phyloP scores from a whole-genome alignment of 1,140 invertebrate genomes.

The Pseudomyrmex flavicornis region DNA sequence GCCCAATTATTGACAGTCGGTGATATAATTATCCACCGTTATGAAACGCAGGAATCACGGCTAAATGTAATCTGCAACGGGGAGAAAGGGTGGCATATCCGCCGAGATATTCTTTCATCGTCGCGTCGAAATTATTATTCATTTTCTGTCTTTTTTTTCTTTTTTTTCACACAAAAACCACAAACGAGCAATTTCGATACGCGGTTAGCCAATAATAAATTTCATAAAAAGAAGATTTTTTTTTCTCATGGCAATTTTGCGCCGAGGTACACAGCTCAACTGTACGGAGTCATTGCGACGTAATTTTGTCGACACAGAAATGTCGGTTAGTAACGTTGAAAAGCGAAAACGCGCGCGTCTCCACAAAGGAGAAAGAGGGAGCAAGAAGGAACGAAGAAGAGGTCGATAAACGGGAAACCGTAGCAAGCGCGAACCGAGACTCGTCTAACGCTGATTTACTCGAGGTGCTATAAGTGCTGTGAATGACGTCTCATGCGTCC shows the following conservation, averaged over 20 bases:
- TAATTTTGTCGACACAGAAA: not conserved
- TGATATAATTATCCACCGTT: constrained; percentile 61
- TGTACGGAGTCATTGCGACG: no score
- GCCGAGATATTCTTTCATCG: constrained; percentile 32
- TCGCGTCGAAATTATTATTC: constrained; percentile 43
- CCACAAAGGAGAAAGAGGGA: not conserved
- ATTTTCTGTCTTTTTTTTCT: not conserved
- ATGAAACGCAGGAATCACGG: constrained; percentile 52
- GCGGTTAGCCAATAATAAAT: constrained; percentile 13
- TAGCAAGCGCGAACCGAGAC: constrained; percentile 41
- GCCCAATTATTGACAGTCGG: constrained; percentile 69
- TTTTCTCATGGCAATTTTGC: no score
- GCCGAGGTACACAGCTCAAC: not conserved
- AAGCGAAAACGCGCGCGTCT: not conserved
- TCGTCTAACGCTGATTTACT: constrained; percentile 64
- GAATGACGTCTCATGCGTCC: constrained; percentile 58
- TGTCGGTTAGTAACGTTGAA: constrained; percentile 42
- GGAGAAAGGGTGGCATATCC: constrained; percentile 1
- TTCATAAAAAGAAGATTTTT: constrained; percentile 17
- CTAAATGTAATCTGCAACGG: constrained; percentile 52
- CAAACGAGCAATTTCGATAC: constrained; percentile 25
- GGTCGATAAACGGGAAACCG: constrained; percentile 7
- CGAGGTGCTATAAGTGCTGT: constrained; percentile 41
- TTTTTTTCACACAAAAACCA: not conserved
- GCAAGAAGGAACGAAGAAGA: not conserved